phyloP scores from a whole-genome alignment of 2,113 vertebrate genomes.

The Tapirus terrestris region DNA sequence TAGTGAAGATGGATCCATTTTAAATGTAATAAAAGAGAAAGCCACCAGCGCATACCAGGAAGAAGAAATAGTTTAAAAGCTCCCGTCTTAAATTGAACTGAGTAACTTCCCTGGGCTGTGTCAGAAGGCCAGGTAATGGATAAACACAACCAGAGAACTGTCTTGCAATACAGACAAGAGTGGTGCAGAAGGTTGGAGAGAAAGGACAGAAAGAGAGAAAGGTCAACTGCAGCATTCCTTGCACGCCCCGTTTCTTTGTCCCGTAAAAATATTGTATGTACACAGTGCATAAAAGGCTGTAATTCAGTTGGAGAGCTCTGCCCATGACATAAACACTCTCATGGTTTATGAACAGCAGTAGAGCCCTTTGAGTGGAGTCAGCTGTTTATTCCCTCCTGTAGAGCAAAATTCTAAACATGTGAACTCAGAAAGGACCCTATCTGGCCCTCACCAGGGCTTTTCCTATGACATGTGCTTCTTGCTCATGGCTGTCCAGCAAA shows the following conservation, averaged over 20 bases:
- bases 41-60: conserved; percentile 8
- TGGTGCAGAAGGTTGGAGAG: conserved; percentile 14
- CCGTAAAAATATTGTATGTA: conserved; percentile 46
- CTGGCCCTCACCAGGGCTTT: conserved; percentile 29
- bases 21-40: conserved; percentile 67
- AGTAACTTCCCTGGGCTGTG: neutral
- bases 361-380: conserved; percentile 72
- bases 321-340: conserved; percentile 69
- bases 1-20: conserved; percentile 63
- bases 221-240: conserved; percentile 51
- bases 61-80: conserved; percentile 50
- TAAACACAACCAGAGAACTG: neutral
- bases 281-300: conserved; percentile 49
- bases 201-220: conserved; percentile 32
- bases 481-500: neutral
- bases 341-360: conserved; percentile 36
- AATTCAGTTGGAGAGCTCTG: conserved; percentile 69
- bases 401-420: conserved; percentile 64
- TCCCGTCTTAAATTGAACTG: neutral
- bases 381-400: conserved; percentile 61
- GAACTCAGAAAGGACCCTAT: conserved; percentile 50
- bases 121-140: neutral
- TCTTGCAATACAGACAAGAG: neutral
- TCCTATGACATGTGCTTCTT: conserved; percentile 27
- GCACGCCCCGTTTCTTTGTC: conserved; percentile 61